Evolutionary conservation across 1,140 invertebrate genomes (phyloP), one percentile per base, ranked within the genome.

Genomic region (Brachionus paranguensis): DNA sequence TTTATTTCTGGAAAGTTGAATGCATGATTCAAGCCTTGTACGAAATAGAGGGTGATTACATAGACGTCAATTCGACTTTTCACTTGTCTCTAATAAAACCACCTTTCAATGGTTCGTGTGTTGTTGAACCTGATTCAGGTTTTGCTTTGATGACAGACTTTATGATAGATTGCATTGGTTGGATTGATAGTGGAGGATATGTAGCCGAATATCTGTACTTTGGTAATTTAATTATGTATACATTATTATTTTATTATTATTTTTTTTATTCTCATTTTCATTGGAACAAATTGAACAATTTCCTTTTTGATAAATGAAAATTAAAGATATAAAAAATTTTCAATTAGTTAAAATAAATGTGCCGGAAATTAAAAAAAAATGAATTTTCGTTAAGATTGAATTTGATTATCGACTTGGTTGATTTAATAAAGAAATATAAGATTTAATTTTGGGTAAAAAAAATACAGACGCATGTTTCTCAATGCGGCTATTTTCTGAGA

Each of bases 61-160:
- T 72, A 4, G 14, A 41, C 45, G 68, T 43, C 10, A 79, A 64
- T 55, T 41, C 76, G 10, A 79, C 76, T 11, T 7, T 79, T 6
- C 7, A 55, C 3, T 41, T 79, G 14, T 29, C 47, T 33, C 14
- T 43, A 1, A 79, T 60, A 24, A 17, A 79, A 17, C 29, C 27
- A 7, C 76, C 76, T 37, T 60, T n/a, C 17, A 64, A 64, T 60
- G 76, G 76, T 8, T 37, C 47, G n/a, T 79, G 76, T 24, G 3
- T 17, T 1, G 12, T 79, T 17, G 0, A 64, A 5, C 76, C 76
- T 60, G 20, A 79, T 20, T 33, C 14, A 33, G 76, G 76, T 17
- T 79, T 17, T 55, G 76, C 76, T 8, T 53, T 79, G 11, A 27
- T 33, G 24, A 79, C 76, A n/a, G 50, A 55, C 12, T 79, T 79